Percentiles rank a stretch among this genome's conserved stretches.
Evolutionary conservation across 2,888 invertebrate genomes (phyloP).

Genomic region (Spicauda simplicius): DNA sequence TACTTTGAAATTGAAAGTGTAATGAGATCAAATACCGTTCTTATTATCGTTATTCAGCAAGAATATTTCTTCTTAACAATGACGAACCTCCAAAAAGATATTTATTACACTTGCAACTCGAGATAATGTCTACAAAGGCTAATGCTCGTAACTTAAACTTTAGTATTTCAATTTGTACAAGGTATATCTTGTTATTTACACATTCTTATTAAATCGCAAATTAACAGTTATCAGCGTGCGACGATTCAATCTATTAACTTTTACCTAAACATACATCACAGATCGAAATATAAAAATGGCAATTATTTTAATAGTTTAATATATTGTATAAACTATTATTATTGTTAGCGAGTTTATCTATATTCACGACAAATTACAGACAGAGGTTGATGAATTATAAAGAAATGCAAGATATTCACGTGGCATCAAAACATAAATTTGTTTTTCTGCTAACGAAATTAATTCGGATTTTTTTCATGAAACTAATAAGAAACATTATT

Average conservation of each 20-base stretch:
- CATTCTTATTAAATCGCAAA: conserved; percentile 31
- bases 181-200: conserved; percentile 43
- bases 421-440: conserved; percentile 71
- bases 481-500: conserved; percentile 58
- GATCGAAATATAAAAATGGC: conserved; percentile 71
- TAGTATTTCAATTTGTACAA: conserved; percentile 35
- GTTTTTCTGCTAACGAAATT: conserved; percentile 64
- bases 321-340: conserved; percentile 17
- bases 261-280: conserved; percentile 84
- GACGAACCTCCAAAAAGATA: neutral
- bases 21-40: too few species aligned
- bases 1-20: neutral
- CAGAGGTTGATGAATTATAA: neutral
- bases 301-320: conserved; percentile 22
- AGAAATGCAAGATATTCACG: conserved; percentile 29
- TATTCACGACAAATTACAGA: too few species aligned
- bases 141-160: conserved; percentile 36
- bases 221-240: conserved; percentile 50
- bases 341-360: neutral
- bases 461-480: conserved; percentile 33
- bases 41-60: too few species aligned
- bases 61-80: too few species aligned
- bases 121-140: neutral
- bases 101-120: neutral
- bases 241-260: conserved; percentile 77